Base-by-base conservation (phyloP, 2,888 invertebrate genomes). In the Galerucella nymphaeae region DNA sequence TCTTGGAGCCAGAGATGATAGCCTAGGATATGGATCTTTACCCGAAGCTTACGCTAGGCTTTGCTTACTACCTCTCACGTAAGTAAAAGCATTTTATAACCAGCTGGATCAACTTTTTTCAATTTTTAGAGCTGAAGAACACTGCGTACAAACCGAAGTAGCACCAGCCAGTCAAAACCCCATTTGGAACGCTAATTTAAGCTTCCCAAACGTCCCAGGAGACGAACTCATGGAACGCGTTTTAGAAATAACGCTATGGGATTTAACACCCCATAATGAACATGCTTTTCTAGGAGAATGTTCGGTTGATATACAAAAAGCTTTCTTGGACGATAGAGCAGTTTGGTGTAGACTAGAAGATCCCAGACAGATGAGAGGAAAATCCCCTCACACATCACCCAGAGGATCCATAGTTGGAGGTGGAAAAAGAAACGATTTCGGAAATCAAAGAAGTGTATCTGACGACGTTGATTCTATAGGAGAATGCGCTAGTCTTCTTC, bases 321-420 rank as follows among this genome's bases (percentile, higher is more conserved):
- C 95, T 3, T 94, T 95, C 82, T 90, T 96, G 41, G 94, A 95
- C 82, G 96, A 96, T 85, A 92, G 95, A 71, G 94, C 96, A 0
- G 93, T 95, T 62, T 97, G 96, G 96, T 97, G 96, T 88, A 92
- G 95, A 9, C 87, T 96, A 67, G 95, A 96, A 81, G 95, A 95
- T 85, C 93, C 94, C 0, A 88, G 91, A 74, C 90, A 91, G 69
- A 85, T 94, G 63, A 89, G 93, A n/a, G 90, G 90, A 18, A 92
- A 93, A 77, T 93, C 93, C 0, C 94, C 94, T 0, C 92, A 91
- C 83, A 91, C 92, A 0, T 95, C 95, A 0, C 95, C 95, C 0
- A 90, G 95, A 61, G 93, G 94, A 62, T 95, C 95, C 0, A 89
- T 94, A 11, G 71, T 92, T 5, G 90, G 89, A 50, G 89, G 90